phyloP scores from a whole-genome alignment of 2,888 invertebrate species.

The Bembecia ichneumoniformis region DNA sequence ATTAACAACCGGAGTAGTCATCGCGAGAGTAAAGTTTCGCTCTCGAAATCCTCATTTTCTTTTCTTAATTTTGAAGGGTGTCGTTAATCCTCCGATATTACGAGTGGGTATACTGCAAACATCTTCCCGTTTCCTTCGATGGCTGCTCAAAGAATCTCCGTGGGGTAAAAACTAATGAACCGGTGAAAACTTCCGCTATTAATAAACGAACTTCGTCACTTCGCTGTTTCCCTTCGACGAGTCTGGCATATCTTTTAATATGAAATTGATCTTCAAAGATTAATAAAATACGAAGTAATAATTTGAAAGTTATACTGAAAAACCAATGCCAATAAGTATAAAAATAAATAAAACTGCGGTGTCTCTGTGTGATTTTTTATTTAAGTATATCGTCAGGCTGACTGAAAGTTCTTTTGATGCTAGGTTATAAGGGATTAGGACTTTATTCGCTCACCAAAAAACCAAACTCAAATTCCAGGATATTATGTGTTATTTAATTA shows the following conservation, averaged over 20 bases:
- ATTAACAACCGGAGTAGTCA: constrained; percentile 34
- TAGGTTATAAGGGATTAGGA: too few relatives aligned
- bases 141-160: constrained; percentile 18
- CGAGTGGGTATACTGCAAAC: constrained; percentile 34
- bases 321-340: too few relatives aligned
- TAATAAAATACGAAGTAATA: too few relatives aligned
- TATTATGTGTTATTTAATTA: too few relatives aligned
- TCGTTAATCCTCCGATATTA: constrained; percentile 65
- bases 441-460: too few relatives aligned
- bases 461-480: too few relatives aligned
- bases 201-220: constrained; percentile 9
- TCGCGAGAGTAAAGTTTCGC: constrained; percentile 1
- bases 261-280: neutral
- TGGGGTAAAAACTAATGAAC: constrained; percentile 51
- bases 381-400: too few relatives aligned
- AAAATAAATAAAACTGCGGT: too few relatives aligned
- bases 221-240: neutral
- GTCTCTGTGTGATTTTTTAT: too few relatives aligned
- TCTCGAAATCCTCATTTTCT: constrained; percentile 36
- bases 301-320: too few relatives aligned
- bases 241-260: neutral
- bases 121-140: constrained; percentile 37
- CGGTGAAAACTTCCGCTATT: constrained; percentile 29
- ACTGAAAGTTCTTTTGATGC: too few relatives aligned
- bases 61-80: constrained; percentile 55